Evolutionary conservation across 2,797 vertebrate genomes (phyloP).

Genomic region (Anas flavirostris): DNA sequence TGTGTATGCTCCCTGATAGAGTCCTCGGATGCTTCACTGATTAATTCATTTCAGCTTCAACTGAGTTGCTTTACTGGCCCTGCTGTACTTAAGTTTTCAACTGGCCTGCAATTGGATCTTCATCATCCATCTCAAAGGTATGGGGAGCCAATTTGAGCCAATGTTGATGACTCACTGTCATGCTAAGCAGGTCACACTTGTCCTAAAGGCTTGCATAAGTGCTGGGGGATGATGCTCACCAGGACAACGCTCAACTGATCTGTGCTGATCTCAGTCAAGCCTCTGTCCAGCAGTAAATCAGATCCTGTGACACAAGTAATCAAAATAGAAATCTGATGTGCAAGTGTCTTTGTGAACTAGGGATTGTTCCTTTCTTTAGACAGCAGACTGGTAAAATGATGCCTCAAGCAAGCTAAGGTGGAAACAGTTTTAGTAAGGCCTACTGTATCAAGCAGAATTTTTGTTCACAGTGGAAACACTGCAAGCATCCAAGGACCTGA

Average conservation of each 20-base stretch:
- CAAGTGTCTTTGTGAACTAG: slow-evolving; percentile 29
- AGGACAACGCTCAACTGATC: slow-evolving; percentile 40
- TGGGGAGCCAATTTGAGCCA: slow-evolving; percentile 36
- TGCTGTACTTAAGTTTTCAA: slow-evolving; percentile 30
- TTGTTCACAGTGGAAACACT: slow-evolving; percentile 61
- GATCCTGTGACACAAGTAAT: slow-evolving; percentile 30
- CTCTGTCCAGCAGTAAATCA: slow-evolving; percentile 42
- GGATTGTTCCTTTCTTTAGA: slow-evolving; percentile 57
- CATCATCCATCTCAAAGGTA: slow-evolving; percentile 24
- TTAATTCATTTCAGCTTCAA: slow-evolving; percentile 65
- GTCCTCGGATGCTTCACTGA: slow-evolving; percentile 37
- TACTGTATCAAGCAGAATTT: slow-evolving; percentile 65
- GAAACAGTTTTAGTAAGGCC: slow-evolving; percentile 64
- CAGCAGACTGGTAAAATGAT: slow-evolving; percentile 49
- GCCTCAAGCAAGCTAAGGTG: slow-evolving; percentile 26
- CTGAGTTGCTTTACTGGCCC: background rate
- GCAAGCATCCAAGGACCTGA: background rate
- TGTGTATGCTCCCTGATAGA: background rate
- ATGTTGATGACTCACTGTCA: slow-evolving; percentile 61
- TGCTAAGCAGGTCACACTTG: slow-evolving; percentile 69
- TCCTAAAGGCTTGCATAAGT: slow-evolving; percentile 19
- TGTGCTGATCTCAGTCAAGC: slow-evolving; percentile 31
- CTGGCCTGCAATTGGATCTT: slow-evolving; percentile 61
- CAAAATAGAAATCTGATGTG: slow-evolving; percentile 58
- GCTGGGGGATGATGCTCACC: background rate